Conservation (phyloP, 2,797 vertebrate genomes). For the Prunella strophiata region DNA sequence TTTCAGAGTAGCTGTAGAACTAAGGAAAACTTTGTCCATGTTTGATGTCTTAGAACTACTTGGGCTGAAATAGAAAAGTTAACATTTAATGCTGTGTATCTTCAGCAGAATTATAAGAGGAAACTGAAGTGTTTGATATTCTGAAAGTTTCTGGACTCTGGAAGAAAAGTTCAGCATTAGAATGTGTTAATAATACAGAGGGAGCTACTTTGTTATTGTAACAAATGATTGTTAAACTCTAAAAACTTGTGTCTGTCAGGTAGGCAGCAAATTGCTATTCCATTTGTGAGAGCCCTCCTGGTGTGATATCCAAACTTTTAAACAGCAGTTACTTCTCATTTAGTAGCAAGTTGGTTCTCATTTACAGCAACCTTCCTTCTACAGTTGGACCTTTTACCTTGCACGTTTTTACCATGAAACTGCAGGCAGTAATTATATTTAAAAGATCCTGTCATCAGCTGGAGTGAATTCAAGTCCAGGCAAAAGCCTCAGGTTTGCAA, state of each 20-base stretch:
- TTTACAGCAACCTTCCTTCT: background rate
- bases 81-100: background rate
- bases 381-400: background rate
- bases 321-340: background rate
- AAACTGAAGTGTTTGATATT: background rate
- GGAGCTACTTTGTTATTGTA: background rate
- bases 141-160: background rate
- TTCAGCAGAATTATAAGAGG: background rate
- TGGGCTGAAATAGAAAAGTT: background rate
- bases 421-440: constrained; percentile 19
- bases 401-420: background rate
- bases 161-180: background rate
- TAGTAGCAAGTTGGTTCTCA: background rate
- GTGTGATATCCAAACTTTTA: background rate
- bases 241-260: background rate
- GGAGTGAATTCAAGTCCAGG: background rate
- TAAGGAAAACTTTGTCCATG: background rate
- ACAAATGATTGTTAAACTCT: background rate
- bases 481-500: background rate
- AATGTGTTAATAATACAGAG: background rate
- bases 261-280: background rate
- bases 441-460: background rate
- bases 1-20: background rate
- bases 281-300: background rate
- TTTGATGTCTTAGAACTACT: constrained; percentile 33